Percentiles rank a stretch among this genome's conserved stretches.
These are phyloP conservation scores for Melanostigma gelatinosum DNA, from an alignment of 2,113 vertebrate genomes.

Conservation along the genomic window DNA sequence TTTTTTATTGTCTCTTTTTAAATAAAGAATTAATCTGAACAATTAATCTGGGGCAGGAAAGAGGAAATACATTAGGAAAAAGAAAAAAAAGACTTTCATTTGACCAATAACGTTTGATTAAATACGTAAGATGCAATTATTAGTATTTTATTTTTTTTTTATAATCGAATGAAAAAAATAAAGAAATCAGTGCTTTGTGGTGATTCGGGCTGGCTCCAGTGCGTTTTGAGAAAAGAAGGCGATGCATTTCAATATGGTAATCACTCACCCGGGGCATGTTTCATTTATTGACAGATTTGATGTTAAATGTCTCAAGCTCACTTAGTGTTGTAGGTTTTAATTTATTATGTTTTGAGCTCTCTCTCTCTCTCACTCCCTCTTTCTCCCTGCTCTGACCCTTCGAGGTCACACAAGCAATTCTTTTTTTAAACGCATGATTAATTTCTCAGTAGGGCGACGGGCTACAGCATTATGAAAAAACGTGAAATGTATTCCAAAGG, in stretches of 20 bases:
- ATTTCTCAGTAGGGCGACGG: constrained; percentile 82
- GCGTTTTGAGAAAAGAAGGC: constrained; percentile 47
- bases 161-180: not conserved
- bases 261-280: constrained; percentile 78
- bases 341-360: constrained; percentile 67
- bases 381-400: constrained; percentile 70
- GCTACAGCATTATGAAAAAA: constrained; percentile 71
- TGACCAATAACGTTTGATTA: not conserved
- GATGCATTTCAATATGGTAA: constrained; percentile 76
- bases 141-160: not conserved
- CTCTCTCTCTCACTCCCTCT: constrained; percentile 23
- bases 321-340: constrained; percentile 82
- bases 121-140: not conserved
- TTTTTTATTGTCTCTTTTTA: not conserved
- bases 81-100: not conserved
- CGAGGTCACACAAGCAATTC: constrained; percentile 81
- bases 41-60: not conserved
- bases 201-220: constrained; percentile 31
- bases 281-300: constrained; percentile 83
- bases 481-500: constrained; percentile 76
- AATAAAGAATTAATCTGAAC: not conserved
- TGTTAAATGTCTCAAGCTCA: constrained; percentile 81
- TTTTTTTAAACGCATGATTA: constrained; percentile 84
- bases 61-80: not conserved
- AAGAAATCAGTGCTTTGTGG: constrained; percentile 16